phyloP scores from a whole-genome alignment of 2,113 vertebrate species.

The Carassius auratus region DNA sequence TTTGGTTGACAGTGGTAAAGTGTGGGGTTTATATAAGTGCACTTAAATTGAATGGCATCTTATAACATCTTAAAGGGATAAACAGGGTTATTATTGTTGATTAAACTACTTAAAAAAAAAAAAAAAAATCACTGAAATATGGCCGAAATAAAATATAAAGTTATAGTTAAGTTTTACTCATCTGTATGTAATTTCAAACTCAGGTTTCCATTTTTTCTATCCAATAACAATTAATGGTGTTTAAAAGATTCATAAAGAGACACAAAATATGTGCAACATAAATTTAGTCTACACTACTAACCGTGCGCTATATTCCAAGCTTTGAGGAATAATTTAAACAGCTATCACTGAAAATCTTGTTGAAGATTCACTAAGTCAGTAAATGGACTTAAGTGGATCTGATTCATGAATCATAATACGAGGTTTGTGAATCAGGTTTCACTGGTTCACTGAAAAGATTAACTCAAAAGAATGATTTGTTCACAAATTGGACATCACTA shows the following conservation, averaged over 20 bases:
- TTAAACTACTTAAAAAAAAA: too few species aligned
- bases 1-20: neutral
- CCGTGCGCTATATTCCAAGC: neutral
- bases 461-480: neutral
- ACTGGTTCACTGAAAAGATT: neutral
- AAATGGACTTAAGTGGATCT: neutral
- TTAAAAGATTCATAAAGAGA: neutral
- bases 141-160: too few species aligned
- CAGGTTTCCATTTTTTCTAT: too few species aligned
- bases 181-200: neutral
- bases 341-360: neutral
- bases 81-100: neutral
- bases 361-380: neutral
- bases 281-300: neutral
- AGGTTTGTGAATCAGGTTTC: neutral
- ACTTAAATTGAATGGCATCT: too few species aligned
- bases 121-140: too few species aligned
- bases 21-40: neutral
- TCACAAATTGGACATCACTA: neutral
- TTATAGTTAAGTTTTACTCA: neutral
- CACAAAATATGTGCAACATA: neutral
- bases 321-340: neutral
- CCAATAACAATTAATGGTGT: neutral
- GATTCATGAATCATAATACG: neutral
- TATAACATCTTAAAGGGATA: neutral